These are phyloP conservation scores for Oncorhynchus nerka DNA, from an alignment of 2,113 vertebrate species.

Conservation along the genomic window DNA sequence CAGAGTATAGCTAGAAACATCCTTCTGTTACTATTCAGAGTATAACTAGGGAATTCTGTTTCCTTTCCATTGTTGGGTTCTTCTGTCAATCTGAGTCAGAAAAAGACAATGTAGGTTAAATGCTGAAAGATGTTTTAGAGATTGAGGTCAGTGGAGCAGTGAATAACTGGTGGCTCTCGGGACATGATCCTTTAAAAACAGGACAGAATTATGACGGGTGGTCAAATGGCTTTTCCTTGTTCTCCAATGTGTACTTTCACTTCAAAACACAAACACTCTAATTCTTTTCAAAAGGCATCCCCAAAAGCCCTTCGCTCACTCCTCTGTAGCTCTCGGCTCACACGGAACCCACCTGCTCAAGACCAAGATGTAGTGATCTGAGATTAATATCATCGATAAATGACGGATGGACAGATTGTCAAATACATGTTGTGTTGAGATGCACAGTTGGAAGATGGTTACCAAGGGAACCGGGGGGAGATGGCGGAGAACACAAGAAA, in stretches of 20 bases:
- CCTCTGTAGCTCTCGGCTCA: neutral
- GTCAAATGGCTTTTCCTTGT: slow-evolving; percentile 60
- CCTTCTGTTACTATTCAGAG: too few species aligned
- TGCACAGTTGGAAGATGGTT: slow-evolving; percentile 32
- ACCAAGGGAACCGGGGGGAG: slow-evolving; percentile 5
- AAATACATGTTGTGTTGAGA: slow-evolving; percentile 29
- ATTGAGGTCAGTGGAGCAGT: slow-evolving; percentile 52
- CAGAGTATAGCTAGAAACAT: neutral
- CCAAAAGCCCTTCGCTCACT: neutral
- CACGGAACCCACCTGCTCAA: slow-evolving; percentile 25
- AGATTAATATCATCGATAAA: slow-evolving; percentile 46
- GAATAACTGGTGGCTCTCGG: slow-evolving; percentile 49
- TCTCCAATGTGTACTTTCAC: slow-evolving; percentile 38
- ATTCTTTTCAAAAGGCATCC: slow-evolving; percentile 5
- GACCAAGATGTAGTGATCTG: slow-evolving; percentile 36
- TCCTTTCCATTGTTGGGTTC: neutral
- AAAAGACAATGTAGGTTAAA: slow-evolving; percentile 31
- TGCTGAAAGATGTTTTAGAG: slow-evolving; percentile 51
- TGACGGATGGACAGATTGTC: slow-evolving; percentile 26
- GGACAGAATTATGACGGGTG: slow-evolving; percentile 38
- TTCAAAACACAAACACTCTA: slow-evolving; percentile 40
- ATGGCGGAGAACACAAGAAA: neutral
- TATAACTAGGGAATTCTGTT: too few species aligned
- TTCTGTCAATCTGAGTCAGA: slow-evolving; percentile 41
- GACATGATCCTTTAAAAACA: slow-evolving; percentile 50